A percentile compares a stretch with the other conserved stretches of the same genome.
Conservation (phyloP, 1,140 invertebrate species). For the Trissolcus basalis region DNA sequence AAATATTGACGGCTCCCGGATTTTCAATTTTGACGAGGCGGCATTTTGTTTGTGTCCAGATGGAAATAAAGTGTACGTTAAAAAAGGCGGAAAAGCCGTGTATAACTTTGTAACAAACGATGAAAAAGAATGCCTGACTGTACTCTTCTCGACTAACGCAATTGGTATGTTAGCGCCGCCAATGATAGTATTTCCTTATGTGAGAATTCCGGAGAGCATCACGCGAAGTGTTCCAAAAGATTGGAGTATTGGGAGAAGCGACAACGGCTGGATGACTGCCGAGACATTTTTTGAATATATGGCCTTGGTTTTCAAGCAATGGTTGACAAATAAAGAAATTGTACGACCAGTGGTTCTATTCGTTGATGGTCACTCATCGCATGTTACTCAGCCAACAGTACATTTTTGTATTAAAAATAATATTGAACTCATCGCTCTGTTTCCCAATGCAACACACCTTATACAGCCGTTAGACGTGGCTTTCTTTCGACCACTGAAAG, state of each 20-base stretch:
- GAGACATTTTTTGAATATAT: slow-evolving; percentile 71
- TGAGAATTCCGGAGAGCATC: slow-evolving; percentile 22
- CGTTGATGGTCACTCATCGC: slow-evolving; percentile 8
- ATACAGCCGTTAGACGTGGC: slow-evolving; percentile 68
- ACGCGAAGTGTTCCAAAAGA: slow-evolving; percentile 57
- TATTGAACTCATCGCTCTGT: slow-evolving; percentile 60
- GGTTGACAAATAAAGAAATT: slow-evolving; percentile 59
- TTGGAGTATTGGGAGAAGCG: slow-evolving; percentile 66
- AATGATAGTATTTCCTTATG: slow-evolving; percentile 27
- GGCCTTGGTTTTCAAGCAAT: slow-evolving; percentile 68
- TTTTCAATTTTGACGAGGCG: slow-evolving; percentile 60
- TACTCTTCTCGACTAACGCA: slow-evolving; percentile 57
- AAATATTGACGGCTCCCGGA: slow-evolving; percentile 26
- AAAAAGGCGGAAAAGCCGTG: slow-evolving; percentile 62
- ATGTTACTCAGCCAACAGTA: neutral
- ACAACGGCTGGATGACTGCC: slow-evolving; percentile 71
- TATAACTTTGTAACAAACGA: slow-evolving; percentile 54
- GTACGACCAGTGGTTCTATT: slow-evolving; percentile 8
- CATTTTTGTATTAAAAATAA: slow-evolving; percentile 40
- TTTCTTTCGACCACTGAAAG: slow-evolving; percentile 65
- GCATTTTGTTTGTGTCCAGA: slow-evolving; percentile 54
- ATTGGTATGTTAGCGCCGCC: slow-evolving; percentile 17
- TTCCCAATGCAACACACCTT: slow-evolving; percentile 67
- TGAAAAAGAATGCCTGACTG: slow-evolving; percentile 62
- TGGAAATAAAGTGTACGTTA: slow-evolving; percentile 55